Conservation (phyloP, 2,888 invertebrate species). For the Eupithecia subumbrata region DNA sequence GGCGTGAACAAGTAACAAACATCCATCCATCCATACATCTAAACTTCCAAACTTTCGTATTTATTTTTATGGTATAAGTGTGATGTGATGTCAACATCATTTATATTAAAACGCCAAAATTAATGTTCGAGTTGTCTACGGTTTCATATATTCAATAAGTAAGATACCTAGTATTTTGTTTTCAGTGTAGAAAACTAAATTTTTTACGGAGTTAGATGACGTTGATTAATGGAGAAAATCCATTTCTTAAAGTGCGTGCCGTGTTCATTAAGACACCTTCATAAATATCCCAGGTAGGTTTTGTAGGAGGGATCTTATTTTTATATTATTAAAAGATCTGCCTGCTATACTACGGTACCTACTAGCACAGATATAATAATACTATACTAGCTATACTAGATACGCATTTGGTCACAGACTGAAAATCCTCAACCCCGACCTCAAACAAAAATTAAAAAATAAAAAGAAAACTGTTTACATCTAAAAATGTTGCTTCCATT, state of each 20-base stretch:
- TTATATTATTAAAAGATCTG: neutral
- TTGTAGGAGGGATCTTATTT: slow-evolving; percentile 14
- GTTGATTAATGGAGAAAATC: slow-evolving; percentile 69
- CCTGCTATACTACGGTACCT: neutral
- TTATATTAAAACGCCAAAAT: too few species aligned
- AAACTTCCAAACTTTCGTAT: too few species aligned
- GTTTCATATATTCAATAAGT: neutral
- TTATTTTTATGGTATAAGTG: too few species aligned
- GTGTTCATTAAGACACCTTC: slow-evolving; percentile 59
- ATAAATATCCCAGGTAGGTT: slow-evolving; percentile 52
- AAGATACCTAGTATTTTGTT: neutral
- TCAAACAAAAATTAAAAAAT: neutral
- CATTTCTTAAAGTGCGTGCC: slow-evolving; percentile 68
- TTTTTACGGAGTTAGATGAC: slow-evolving; percentile 59
- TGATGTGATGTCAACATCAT: too few species aligned
- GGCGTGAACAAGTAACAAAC: too few species aligned
- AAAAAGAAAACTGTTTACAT: neutral
- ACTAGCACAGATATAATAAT: too few species aligned
- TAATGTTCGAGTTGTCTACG: too few species aligned
- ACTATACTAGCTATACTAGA: too few species aligned
- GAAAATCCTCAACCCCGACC: too few species aligned
- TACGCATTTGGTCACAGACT: neutral
- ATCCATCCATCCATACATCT: too few species aligned
- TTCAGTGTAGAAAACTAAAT: slow-evolving; percentile 42
- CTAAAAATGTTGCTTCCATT: neutral